These are phyloP conservation scores for Drosophila niveifrons DNA, from an alignment of 2,888 invertebrate genomes.

Conservation along the genomic window DNA sequence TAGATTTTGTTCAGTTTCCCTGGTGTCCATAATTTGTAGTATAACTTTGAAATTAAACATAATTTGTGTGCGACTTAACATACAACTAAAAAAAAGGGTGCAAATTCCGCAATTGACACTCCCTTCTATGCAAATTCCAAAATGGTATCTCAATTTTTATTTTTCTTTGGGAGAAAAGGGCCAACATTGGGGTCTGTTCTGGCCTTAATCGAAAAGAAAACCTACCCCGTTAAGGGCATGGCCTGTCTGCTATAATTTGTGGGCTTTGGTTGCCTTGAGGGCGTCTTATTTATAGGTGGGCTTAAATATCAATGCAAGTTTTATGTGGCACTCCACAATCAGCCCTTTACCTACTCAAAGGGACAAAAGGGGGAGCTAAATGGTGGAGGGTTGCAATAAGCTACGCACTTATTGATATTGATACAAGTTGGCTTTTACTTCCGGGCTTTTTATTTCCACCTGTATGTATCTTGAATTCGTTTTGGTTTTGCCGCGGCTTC, in stretches of 20 bases:
- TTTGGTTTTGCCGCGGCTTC: conserved; percentile 42
- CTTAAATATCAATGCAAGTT: conserved; percentile 82
- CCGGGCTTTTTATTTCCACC: conserved; percentile 70
- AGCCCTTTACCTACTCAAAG: conserved; percentile 54
- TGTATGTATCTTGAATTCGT: conserved; percentile 60
- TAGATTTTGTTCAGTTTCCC: conserved; percentile 9
- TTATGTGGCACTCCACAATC: conserved; percentile 46
- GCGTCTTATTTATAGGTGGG: conserved; percentile 76
- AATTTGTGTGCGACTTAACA: conserved; percentile 41
- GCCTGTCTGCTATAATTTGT: conserved; percentile 70
- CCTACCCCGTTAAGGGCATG: conserved; percentile 37
- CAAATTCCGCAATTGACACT: conserved; percentile 27
- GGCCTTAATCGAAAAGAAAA: conserved; percentile 47
- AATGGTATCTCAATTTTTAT: conserved; percentile 50
- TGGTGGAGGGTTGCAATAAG: conserved; percentile 12
- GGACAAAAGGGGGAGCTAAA: not conserved
- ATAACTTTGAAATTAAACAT: conserved; percentile 37
- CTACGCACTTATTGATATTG: conserved; percentile 77
- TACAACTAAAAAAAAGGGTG: conserved; percentile 51
- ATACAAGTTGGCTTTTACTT: conserved; percentile 76
- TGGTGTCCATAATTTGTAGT: conserved; percentile 23
- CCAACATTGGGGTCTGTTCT: conserved; percentile 4
- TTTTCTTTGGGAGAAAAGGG: not conserved
- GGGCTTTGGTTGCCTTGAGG: conserved; percentile 75
- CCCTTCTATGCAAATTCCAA: conserved; percentile 45